Evolutionary conservation across 2,888 invertebrate species (phyloP).

Genomic region (Pheosia gnoma): DNA sequence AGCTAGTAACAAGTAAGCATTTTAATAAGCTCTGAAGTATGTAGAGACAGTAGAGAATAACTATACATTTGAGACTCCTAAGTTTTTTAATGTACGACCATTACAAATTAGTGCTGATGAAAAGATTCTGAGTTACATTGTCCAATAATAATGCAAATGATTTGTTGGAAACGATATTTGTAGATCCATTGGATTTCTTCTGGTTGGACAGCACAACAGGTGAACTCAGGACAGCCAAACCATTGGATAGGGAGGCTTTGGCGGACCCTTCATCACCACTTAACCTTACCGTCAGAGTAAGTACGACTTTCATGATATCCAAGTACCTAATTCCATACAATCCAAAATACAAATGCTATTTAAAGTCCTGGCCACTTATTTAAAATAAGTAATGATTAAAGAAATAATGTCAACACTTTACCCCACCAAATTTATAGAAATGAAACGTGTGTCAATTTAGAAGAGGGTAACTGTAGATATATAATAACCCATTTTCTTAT

Average conservation of each 20-base stretch:
- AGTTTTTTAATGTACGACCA: no score
- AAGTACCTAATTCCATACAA: neutral
- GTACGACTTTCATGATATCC: slow-evolving; percentile 23
- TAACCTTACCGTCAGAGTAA: slow-evolving; percentile 88
- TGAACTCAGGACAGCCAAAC: slow-evolving; percentile 92
- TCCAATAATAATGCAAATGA: neutral
- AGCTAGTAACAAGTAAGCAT: slow-evolving; percentile 90
- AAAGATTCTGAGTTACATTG: no score
- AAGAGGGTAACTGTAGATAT: no score
- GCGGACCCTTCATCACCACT: slow-evolving; percentile 91
- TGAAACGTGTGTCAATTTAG: no score
- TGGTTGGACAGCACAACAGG: slow-evolving; percentile 91
- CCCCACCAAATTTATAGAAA: no score
- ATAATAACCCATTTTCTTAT: no score
- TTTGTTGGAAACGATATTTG: slow-evolving; percentile 28
- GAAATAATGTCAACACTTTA: no score
- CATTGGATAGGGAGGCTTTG: slow-evolving; percentile 92
- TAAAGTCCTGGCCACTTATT: no score
- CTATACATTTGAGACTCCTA: neutral
- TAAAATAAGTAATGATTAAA: no score
- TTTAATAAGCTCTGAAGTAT: neutral
- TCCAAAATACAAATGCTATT: no score
- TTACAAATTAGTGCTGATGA: no score
- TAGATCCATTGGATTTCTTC: slow-evolving; percentile 95
- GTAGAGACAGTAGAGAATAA: neutral